phyloP scores from a whole-genome alignment of 2,113 vertebrate species.

The Psilopsiagon aymara region DNA sequence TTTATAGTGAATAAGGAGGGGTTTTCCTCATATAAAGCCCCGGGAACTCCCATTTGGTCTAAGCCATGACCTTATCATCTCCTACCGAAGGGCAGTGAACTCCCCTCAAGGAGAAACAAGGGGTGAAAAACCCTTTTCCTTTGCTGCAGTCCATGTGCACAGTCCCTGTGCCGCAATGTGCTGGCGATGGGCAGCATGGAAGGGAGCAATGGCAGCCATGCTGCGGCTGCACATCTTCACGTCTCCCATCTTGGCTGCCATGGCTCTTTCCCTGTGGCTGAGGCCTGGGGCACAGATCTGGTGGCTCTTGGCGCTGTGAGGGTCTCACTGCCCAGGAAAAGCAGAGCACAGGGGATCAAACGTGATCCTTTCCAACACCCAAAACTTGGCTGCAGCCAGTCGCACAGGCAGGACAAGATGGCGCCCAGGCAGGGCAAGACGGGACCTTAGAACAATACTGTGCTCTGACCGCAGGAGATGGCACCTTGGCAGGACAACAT shows the following conservation, averaged over 20 bases:
- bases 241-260: fast-evolving
- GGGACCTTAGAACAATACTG: no score
- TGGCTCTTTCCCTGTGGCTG: background rate
- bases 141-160: background rate
- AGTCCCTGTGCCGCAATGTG: fast-evolving
- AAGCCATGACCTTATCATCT: background rate
- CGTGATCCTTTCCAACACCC: background rate
- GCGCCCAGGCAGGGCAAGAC: background rate
- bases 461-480: no score
- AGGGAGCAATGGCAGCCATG: background rate
- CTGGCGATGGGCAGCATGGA: background rate
- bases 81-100: background rate
- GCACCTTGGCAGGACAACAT: no score
- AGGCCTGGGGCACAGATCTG: fast-evolving
- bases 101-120: background rate
- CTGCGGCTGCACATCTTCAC: background rate
- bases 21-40: slow-evolving; percentile 42
- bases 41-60: background rate
- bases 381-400: background rate
- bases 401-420: background rate
- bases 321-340: no score
- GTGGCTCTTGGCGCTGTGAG: fast-evolving
- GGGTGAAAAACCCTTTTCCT: background rate
- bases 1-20: background rate
- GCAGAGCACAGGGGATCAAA: background rate